Evolutionary conservation across 1,140 invertebrate species (phyloP).

Genomic region (Ephestia elutella): DNA sequence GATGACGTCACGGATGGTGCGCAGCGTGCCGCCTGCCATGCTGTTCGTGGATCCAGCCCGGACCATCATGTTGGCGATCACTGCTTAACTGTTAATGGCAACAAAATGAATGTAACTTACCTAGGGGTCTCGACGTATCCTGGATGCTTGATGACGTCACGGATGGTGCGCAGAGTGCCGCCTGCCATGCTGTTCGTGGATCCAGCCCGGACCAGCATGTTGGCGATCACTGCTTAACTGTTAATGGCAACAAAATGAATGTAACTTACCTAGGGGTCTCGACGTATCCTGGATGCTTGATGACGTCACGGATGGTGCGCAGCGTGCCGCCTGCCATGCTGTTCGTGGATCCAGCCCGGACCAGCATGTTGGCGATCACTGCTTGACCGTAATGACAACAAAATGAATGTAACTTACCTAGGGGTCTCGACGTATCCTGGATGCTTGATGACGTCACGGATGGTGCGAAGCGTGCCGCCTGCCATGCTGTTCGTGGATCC

Average conservation of each 20-base stretch:
- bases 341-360: too few relatives aligned
- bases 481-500: slow-evolving; percentile 43
- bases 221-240: slow-evolving; percentile 28
- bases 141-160: slow-evolving; percentile 30
- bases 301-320: too few relatives aligned
- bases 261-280: too few relatives aligned
- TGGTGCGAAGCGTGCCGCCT: slow-evolving; percentile 24
- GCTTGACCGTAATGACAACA: background rate
- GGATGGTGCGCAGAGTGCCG: slow-evolving; percentile 20
- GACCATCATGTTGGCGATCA: too few relatives aligned
- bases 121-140: slow-evolving; percentile 32
- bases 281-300: too few relatives aligned
- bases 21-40: too few relatives aligned
- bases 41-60: too few relatives aligned
- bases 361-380: too few relatives aligned
- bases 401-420: slow-evolving; percentile 1
- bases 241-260: too few relatives aligned
- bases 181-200: slow-evolving; percentile 42
- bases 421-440: slow-evolving; percentile 34
- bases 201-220: slow-evolving; percentile 39
- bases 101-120: background rate
- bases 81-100: too few relatives aligned
- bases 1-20: too few relatives aligned
- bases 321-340: too few relatives aligned
- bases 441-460: slow-evolving; percentile 27